Evolutionary conservation across 2,888 invertebrate species (phyloP).

Genomic region (Leptinotarsa juncta): DNA sequence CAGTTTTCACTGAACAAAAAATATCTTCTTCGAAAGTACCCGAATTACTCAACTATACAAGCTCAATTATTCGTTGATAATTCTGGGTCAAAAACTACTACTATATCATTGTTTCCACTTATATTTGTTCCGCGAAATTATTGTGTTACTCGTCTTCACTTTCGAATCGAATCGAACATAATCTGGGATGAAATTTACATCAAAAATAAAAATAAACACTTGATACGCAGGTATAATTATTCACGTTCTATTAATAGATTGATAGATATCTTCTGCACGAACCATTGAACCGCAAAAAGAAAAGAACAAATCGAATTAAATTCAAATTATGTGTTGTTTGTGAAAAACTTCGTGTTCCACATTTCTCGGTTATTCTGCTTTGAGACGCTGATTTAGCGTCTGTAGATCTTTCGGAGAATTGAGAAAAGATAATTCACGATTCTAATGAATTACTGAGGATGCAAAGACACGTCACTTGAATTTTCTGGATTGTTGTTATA

Average conservation of each 20-base stretch:
- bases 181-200: slow-evolving; percentile 39
- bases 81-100: not conserved
- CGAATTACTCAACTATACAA: too few relatives aligned
- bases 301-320: slow-evolving; percentile 1
- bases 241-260: slow-evolving; percentile 39
- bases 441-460: too few relatives aligned
- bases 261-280: slow-evolving; percentile 8
- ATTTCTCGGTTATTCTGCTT: not conserved
- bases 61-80: slow-evolving; percentile 1
- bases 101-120: not conserved
- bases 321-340: not conserved
- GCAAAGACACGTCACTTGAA: too few relatives aligned
- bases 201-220: slow-evolving; percentile 34
- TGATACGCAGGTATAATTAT: slow-evolving; percentile 27
- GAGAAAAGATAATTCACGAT: too few relatives aligned
- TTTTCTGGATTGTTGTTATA: too few relatives aligned
- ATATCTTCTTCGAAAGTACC: too few relatives aligned
- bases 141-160: slow-evolving; percentile 29
- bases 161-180: slow-evolving; percentile 28
- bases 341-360: not conserved
- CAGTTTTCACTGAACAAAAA: too few relatives aligned
- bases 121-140: not conserved
- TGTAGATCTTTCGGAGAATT: too few relatives aligned
- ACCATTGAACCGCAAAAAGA: slow-evolving; percentile 19
- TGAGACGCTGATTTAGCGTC: not conserved